Evolutionary conservation across 30 jellyfish, hydroid and myxozoan genomes (phyloP), one percentile per base, ranked within the genome.

Genomic region (Aurelia sp.): DNA sequence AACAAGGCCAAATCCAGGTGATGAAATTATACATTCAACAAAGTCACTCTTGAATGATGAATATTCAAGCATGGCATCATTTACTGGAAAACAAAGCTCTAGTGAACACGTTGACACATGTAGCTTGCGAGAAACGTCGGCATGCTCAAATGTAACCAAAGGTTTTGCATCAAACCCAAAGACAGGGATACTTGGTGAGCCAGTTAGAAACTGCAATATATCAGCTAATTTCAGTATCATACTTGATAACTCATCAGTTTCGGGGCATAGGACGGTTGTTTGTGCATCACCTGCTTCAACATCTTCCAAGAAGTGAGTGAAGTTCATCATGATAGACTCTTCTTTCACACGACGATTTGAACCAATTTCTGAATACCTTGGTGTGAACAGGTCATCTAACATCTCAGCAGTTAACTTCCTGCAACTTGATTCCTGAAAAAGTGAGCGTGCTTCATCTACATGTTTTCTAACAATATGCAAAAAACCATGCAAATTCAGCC

Each of bases 231-330:
- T 65, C 76, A 65, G 37, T 65, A 44, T 65, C 30, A 65, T 44
- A 65, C 76, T 65, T 65, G 76, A 65, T 65, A 65, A 47, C 16
- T 65, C 33, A 65, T 65, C 76, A 44, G 76, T 65, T 65, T 65
- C 76, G 19, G 76, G 30, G 76, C 76, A 65, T 47, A 65, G 11
- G 76, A 27, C 76, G 37, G 76, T 65, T 65, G 76, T 65, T 65
- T 65, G 76, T 65, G 76, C 76, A 16, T 65, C 76, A 65, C 76
- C 76, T 8, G 47, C 76, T 65, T 65, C 76, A 65, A 65, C 76
- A 65, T 65, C 76, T 65, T 65, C 76, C 76, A 65, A 65, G 37
- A 65, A 65, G 76, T 65, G 76, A 65, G 76, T 65, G 76, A 65
- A 65, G 37, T 65, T 65, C 47, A 65, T 65, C 76, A 65, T 65